These are phyloP conservation scores for Argyresthia goedartella DNA, from an alignment of 2,888 invertebrate genomes.

Conservation along the genomic window DNA sequence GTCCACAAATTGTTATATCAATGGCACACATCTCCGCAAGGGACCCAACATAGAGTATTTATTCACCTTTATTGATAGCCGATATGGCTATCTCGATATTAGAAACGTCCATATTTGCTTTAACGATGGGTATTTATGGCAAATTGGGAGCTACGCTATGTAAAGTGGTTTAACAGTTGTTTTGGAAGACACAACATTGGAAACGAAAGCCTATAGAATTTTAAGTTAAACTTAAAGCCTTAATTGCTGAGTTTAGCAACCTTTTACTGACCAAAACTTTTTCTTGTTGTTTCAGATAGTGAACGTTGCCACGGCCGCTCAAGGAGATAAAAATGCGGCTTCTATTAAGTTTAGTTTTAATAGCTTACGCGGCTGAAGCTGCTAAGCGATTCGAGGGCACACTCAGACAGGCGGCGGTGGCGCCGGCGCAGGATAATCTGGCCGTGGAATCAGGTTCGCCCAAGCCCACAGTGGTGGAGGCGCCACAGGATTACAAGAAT, in stretches of 20 bases:
- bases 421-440: slow-evolving; percentile 61
- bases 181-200: not conserved
- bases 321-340: slow-evolving; percentile 54
- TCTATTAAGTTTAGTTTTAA: slow-evolving; percentile 53
- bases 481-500: slow-evolving; percentile 55
- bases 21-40: slow-evolving; percentile 21
- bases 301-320: slow-evolving; percentile 56
- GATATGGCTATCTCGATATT: slow-evolving; percentile 1
- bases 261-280: not conserved
- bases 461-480: slow-evolving; percentile 54
- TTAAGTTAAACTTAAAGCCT: not conserved
- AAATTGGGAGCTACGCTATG: not conserved
- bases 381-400: slow-evolving; percentile 63
- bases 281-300: slow-evolving; percentile 56
- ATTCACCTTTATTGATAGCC: not conserved
- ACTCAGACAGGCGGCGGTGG: slow-evolving; percentile 57
- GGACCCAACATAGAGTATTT: slow-evolving; percentile 11
- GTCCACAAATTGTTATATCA: slow-evolving; percentile 22
- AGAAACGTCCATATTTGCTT: not conserved
- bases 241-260: not conserved
- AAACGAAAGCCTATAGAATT: not conserved
- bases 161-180: too few species aligned
- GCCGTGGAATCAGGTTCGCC: slow-evolving; percentile 57
- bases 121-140: not conserved
- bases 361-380: slow-evolving; percentile 53